Percentiles rank a stretch among this genome's conserved stretches.
Evolutionary conservation across 1,140 invertebrate species (phyloP).

Genomic region (Drosophila athabasca): DNA sequence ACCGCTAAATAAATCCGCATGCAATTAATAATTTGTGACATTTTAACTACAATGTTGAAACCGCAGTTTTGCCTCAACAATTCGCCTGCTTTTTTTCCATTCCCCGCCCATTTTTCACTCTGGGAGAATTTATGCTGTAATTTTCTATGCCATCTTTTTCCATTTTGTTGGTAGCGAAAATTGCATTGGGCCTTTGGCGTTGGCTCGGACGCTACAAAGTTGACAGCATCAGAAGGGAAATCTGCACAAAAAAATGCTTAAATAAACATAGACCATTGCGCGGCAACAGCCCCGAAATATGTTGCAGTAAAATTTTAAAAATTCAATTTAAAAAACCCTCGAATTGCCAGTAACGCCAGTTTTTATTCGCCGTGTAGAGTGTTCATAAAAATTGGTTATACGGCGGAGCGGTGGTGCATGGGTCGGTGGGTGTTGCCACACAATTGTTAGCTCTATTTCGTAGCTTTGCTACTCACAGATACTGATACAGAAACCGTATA

Average conservation of each 20-base stretch:
- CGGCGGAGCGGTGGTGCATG: not conserved
- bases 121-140: conserved; percentile 61
- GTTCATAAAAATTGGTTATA: conserved; percentile 26
- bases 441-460: not conserved
- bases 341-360: conserved; percentile 10
- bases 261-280: conserved; percentile 36
- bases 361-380: conserved; percentile 8
- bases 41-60: conserved; percentile 64
- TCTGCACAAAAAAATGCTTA: conserved; percentile 33
- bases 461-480: not conserved
- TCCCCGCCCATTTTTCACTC: conserved; percentile 9
- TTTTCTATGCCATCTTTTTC: conserved; percentile 61
- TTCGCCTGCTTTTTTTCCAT: conserved; percentile 20
- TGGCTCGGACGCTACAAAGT: conserved; percentile 40
- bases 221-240: conserved; percentile 37
- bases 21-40: conserved; percentile 67
- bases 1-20: conserved; percentile 46
- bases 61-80: conserved; percentile 47
- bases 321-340: conserved; percentile 68
- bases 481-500: not conserved
- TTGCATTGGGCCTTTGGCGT: conserved; percentile 66
- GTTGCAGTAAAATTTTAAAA: conserved; percentile 61
- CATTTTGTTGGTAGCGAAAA: conserved; percentile 52
- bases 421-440: too few relatives aligned
- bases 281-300: conserved; percentile 14